A percentile compares a stretch with the other conserved stretches of the same genome.
phyloP scores from a whole-genome alignment of 2,797 vertebrate species.

The Brachymystax lenok region DNA sequence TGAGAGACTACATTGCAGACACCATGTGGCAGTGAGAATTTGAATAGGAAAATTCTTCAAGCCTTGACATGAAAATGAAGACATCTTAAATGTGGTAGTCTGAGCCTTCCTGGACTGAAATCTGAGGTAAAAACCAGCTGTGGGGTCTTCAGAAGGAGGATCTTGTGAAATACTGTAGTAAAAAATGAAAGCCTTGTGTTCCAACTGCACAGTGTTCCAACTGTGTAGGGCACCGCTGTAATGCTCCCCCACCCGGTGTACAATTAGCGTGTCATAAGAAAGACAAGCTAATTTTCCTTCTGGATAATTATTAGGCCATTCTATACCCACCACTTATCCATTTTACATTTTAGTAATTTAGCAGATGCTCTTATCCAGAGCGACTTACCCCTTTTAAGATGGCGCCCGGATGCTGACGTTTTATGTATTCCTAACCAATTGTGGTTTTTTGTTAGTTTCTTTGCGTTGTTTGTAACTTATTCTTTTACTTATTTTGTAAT shows the following conservation, averaged over 20 bases:
- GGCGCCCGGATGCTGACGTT: too few relatives aligned
- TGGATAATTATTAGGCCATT: neutral
- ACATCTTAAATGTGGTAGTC: neutral
- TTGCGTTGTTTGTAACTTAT: too few relatives aligned
- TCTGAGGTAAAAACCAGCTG: neutral
- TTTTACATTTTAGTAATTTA: neutral
- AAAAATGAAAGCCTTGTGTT: neutral
- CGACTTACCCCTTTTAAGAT: too few relatives aligned
- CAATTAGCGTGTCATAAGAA: neutral
- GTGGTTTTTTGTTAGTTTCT: too few relatives aligned
- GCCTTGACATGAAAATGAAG: neutral
- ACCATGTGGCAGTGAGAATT: neutral
- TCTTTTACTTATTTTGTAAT: too few relatives aligned
- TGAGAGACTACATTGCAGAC: neutral
- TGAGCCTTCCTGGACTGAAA: neutral
- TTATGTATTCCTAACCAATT: too few relatives aligned
- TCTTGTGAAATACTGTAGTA: neutral
- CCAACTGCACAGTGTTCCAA: neutral
- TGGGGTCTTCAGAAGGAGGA: neutral
- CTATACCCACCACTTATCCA: neutral
- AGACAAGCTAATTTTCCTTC: neutral
- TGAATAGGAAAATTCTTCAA: conserved; percentile 2
- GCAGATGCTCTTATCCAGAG: neutral
- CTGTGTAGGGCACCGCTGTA: neutral
- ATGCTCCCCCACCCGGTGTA: neutral